These are phyloP conservation scores for Melanargia galathea DNA, from an alignment of 2,888 invertebrate species.

Conservation along the genomic window DNA sequence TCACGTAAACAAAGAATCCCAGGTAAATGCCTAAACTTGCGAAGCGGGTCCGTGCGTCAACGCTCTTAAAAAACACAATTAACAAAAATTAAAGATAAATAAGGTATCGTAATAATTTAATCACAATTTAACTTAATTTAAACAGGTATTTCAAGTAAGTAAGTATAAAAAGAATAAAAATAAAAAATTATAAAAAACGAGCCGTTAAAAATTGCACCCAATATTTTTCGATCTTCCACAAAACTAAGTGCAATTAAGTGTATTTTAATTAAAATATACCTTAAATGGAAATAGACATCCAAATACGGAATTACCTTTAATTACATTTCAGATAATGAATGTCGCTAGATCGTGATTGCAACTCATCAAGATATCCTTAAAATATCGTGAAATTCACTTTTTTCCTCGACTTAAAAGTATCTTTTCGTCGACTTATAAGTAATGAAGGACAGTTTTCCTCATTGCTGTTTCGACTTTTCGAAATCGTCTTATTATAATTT, in stretches of 20 bases:
- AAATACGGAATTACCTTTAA: slow-evolving; percentile 1
- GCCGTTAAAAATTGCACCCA: slow-evolving; percentile 21
- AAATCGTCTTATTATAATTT: background rate
- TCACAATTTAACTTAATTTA: background rate
- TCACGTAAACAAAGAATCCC: no score
- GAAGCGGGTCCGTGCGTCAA: no score
- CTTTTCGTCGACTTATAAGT: background rate
- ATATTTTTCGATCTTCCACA: slow-evolving; percentile 15
- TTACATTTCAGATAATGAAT: slow-evolving; percentile 13
- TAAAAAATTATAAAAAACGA: slow-evolving; percentile 11
- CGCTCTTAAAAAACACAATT: background rate
- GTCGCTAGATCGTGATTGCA: slow-evolving; percentile 20
- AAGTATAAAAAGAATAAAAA: background rate
- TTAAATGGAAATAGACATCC: background rate
- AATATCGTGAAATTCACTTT: background rate
- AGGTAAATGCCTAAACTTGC: no score
- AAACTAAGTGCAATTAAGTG: slow-evolving; percentile 1
- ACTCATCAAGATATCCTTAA: background rate
- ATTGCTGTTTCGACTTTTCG: background rate
- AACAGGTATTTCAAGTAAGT: slow-evolving; percentile 12
- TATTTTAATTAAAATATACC: slow-evolving; percentile 5
- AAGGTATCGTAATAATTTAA: background rate
- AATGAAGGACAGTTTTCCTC: background rate
- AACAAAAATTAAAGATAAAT: background rate
- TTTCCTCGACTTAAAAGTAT: background rate